Percentiles rank a stretch among this genome's conserved stretches.
These are phyloP conservation scores for Catamblyrhynchus diadema DNA, from an alignment of 2,797 vertebrate species.

Conservation along the genomic window DNA sequence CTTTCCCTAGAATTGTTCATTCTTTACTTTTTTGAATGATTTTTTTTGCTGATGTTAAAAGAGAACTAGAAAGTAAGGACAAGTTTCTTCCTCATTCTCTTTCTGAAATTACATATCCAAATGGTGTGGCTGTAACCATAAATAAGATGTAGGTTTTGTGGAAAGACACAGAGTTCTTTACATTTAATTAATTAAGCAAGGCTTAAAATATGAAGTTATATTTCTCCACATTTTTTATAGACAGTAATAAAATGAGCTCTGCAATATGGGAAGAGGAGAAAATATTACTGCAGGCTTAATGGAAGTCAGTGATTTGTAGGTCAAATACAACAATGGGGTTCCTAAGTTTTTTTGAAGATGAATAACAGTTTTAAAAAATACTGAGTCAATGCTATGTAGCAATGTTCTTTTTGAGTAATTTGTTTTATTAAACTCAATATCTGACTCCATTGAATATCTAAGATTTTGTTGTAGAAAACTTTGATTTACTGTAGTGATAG, in stretches of 20 bases:
- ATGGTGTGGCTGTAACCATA: not conserved
- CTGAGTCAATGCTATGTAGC: not conserved
- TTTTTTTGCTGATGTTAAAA: not conserved
- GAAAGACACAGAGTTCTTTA: not conserved
- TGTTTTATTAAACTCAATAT: not conserved
- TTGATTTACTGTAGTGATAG: not conserved
- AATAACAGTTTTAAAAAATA: not conserved
- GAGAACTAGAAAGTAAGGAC: not conserved
- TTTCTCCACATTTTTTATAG: not conserved
- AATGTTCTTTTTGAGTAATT: not conserved
- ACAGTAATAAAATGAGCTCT: not conserved
- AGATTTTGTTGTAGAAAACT: not conserved
- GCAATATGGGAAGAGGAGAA: not conserved
- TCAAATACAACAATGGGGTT: not conserved
- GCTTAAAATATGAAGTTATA: not conserved
- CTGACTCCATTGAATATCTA: not conserved
- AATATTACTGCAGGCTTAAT: not conserved
- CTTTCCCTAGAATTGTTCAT: not conserved
- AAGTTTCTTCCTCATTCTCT: not conserved
- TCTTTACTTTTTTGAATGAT: not conserved
- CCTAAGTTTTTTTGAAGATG: not conserved
- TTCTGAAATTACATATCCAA: not conserved
- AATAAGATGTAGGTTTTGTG: not conserved
- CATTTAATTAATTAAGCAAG: not conserved
- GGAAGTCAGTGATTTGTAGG: not conserved